These are phyloP conservation scores for Electrophaes corylata DNA, from an alignment of 2,888 invertebrate species.

Conservation along the genomic window DNA sequence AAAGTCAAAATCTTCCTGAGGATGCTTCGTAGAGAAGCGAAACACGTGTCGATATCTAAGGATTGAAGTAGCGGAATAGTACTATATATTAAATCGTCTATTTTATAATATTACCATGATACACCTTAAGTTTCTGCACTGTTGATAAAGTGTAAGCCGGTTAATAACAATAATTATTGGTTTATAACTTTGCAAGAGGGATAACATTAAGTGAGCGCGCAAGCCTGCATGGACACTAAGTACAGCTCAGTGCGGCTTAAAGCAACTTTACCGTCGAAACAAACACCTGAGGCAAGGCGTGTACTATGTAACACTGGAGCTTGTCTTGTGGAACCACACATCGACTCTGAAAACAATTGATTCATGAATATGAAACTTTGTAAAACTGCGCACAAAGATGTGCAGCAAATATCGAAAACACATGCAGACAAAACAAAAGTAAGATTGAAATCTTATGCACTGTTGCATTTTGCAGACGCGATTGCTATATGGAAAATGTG, in stretches of 20 bases:
- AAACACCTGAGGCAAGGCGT: slow-evolving; percentile 69
- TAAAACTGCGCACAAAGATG: slow-evolving; percentile 19
- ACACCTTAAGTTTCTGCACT: slow-evolving; percentile 19
- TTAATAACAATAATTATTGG: slow-evolving; percentile 52
- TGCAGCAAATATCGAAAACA: slow-evolving; percentile 41
- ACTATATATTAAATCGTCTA: no score
- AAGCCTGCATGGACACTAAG: slow-evolving; percentile 64
- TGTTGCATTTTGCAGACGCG: slow-evolving; percentile 79
- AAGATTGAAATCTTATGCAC: slow-evolving; percentile 80
- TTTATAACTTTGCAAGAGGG: slow-evolving; percentile 54
- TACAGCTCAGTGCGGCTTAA: slow-evolving; percentile 72
- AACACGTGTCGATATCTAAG: no score
- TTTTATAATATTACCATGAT: no score
- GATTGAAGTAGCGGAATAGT: no score
- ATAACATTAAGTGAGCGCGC: slow-evolving; percentile 66
- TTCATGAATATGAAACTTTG: not conserved
- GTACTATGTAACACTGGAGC: slow-evolving; percentile 53
- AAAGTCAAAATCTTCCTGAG: no score
- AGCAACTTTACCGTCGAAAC: slow-evolving; percentile 72
- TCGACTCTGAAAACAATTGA: slow-evolving; percentile 2
- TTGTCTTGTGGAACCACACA: slow-evolving; percentile 24
- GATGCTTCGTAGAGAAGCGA: no score
- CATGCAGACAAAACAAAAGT: slow-evolving; percentile 56
- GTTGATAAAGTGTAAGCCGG: slow-evolving; percentile 29
- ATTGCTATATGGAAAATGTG: slow-evolving; percentile 72